phyloP scores from a whole-genome alignment of 1,140 invertebrate species.

The Zaprionus vittiger region DNA sequence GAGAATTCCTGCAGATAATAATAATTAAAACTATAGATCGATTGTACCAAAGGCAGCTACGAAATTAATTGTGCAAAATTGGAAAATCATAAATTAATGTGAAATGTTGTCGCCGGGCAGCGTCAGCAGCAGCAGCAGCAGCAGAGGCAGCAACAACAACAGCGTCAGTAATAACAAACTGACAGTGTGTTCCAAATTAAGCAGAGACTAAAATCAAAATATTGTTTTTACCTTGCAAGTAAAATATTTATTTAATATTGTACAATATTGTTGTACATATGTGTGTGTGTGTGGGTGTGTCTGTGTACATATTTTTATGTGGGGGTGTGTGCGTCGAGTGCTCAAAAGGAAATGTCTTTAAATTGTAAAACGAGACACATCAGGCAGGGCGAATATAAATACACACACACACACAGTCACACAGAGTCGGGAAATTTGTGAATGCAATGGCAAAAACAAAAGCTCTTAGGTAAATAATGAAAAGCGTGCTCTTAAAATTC shows the following conservation, averaged over 20 bases:
- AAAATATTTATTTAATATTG: constrained; percentile 81
- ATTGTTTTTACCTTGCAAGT: constrained; percentile 81
- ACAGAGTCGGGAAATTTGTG: neutral
- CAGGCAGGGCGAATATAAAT: constrained; percentile 60
- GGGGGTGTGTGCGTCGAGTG: constrained; percentile 43
- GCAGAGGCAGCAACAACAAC: constrained; percentile 9
- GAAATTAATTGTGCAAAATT: constrained; percentile 1
- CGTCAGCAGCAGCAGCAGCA: constrained; percentile 42
- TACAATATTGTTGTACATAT: constrained; percentile 50
- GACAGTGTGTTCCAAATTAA: constrained; percentile 55
- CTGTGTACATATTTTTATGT: constrained; percentile 19
- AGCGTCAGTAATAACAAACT: constrained; percentile 5
- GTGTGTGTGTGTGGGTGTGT: no score
- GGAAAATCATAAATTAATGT: constrained; percentile 5
- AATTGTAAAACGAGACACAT: constrained; percentile 82
- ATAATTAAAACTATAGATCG: neutral
- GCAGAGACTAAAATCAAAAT: constrained; percentile 76
- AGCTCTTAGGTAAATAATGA: constrained; percentile 78
- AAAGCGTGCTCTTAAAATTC: constrained; percentile 52
- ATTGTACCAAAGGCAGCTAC: neutral
- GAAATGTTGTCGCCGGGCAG: neutral
- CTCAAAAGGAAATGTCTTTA: constrained; percentile 76
- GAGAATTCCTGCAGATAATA: neutral
- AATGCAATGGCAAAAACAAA: constrained; percentile 39
- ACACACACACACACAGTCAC: constrained; percentile 24